phyloP scores from a whole-genome alignment of 2,797 vertebrate species.

The Glyptemys insculpta region DNA sequence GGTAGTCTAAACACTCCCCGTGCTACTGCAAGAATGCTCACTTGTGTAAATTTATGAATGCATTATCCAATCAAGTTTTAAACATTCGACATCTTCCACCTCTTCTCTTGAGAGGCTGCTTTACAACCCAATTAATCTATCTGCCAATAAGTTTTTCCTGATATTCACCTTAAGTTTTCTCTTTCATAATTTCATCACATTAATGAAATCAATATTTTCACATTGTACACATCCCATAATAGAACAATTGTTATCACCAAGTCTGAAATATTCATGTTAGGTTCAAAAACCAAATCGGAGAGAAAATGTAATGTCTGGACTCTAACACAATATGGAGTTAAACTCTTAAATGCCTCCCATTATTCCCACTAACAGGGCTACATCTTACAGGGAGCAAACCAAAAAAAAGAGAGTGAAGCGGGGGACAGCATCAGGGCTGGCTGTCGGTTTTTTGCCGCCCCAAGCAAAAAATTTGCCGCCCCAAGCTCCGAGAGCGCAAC shows the following conservation, averaged over 20 bases:
- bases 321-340: neutral
- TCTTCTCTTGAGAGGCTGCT: neutral
- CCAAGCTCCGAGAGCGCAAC: too few species aligned
- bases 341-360: neutral
- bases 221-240: neutral
- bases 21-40: neutral
- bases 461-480: too few species aligned
- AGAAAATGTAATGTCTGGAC: neutral
- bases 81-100: neutral
- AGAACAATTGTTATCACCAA: neutral
- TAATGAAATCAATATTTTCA: neutral
- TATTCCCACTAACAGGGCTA: neutral
- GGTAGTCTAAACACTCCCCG: too few species aligned
- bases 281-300: neutral
- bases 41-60: neutral
- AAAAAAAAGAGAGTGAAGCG: fast-evolving
- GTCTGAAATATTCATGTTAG: neutral
- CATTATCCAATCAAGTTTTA: neutral
- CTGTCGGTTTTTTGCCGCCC: too few species aligned
- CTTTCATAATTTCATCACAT: neutral
- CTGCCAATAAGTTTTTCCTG: neutral
- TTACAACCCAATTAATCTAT: neutral
- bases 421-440: neutral
- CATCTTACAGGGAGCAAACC: neutral
- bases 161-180: neutral